Conservation (phyloP, 2,888 invertebrate species). For the Cosmia pyralina region DNA sequence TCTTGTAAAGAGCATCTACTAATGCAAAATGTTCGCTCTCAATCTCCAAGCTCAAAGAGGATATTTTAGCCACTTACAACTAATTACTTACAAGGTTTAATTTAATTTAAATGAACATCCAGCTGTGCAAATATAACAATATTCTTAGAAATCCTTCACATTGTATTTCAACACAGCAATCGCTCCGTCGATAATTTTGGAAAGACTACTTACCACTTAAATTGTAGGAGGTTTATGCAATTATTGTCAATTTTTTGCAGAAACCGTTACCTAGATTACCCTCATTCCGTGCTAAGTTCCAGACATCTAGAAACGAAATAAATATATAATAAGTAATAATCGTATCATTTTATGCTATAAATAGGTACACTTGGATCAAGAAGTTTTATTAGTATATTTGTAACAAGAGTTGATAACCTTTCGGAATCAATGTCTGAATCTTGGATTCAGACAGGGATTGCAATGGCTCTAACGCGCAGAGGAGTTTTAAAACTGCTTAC, state of each 20-base stretch:
- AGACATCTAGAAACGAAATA: conserved; percentile 6
- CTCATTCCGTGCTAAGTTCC: conserved; percentile 32
- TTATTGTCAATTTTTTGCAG: not conserved
- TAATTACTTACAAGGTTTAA: not conserved
- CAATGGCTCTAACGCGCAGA: not conserved
- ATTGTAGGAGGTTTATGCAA: not conserved
- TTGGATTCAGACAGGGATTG: no score
- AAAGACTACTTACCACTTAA: no score
- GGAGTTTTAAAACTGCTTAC: no score
- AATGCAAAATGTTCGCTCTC: not conserved
- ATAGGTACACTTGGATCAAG: not conserved
- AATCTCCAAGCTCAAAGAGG: not conserved
- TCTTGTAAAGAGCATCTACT: not conserved
- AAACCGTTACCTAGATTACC: conserved; percentile 14
- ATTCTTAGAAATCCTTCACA: not conserved
- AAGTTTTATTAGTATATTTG: not conserved
- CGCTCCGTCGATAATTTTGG: not conserved
- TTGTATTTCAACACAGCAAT: not conserved
- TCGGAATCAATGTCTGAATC: not conserved
- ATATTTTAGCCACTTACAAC: not conserved
- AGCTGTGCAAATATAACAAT: not conserved
- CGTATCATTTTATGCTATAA: not conserved
- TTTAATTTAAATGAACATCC: conserved; percentile 1
- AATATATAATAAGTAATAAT: not conserved
- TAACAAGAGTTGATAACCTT: conserved; percentile 6